A percentile compares a stretch with the other conserved stretches of the same genome.
Evolutionary conservation across 2,113 vertebrate species (phyloP).

Genomic region (Gracilinanus agilis): DNA sequence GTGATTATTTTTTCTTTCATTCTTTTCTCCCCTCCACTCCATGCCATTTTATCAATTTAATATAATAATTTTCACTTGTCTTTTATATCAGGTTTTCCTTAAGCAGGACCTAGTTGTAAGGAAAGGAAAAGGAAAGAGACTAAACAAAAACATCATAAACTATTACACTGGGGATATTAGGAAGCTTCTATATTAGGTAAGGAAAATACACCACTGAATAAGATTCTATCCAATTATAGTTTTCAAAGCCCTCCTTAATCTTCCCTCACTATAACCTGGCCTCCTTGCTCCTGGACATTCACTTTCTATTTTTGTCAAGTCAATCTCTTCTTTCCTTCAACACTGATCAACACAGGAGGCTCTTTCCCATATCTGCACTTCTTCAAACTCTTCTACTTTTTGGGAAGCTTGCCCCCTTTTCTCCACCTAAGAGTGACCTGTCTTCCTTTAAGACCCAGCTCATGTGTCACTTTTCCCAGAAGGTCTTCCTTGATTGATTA

Average conservation of each 20-base stretch:
- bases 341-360: rapidly evolving
- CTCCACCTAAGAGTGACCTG: background rate
- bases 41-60: background rate
- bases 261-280: background rate
- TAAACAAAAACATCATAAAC: background rate
- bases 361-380: background rate
- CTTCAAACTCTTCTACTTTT: background rate
- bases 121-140: background rate
- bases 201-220: background rate
- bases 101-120: background rate
- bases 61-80: background rate
- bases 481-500: background rate
- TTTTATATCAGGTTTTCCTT: background rate
- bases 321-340: too few species aligned
- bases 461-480: background rate
- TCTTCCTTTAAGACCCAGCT: background rate
- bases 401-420: background rate
- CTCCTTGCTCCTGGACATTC: background rate
- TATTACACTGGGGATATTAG: background rate
- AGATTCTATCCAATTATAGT: background rate
- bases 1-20: background rate
- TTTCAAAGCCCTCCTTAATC: background rate
- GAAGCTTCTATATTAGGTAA: background rate
- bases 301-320: background rate
- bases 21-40: background rate